These are phyloP conservation scores for Microlaimidae sp. DNA, from an alignment of 2,888 invertebrate species.

Conservation along the genomic window DNA sequence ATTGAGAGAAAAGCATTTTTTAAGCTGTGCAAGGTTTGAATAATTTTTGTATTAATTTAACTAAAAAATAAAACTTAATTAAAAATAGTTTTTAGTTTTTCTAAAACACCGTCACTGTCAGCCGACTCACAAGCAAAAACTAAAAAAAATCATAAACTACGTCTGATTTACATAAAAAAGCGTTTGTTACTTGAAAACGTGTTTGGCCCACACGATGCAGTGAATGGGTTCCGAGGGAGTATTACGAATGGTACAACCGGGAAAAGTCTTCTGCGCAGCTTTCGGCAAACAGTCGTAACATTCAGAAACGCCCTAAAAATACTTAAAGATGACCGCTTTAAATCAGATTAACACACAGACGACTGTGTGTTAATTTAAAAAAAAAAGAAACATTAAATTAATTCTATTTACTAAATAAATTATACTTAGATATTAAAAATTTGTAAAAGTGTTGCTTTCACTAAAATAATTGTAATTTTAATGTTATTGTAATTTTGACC, in stretches of 20 bases:
- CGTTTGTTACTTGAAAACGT: slow-evolving; percentile 75
- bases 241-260: slow-evolving; percentile 95
- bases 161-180: background rate
- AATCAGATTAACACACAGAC: too few species aligned
- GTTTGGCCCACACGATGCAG: slow-evolving; percentile 98
- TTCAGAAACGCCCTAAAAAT: slow-evolving; percentile 61
- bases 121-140: background rate
- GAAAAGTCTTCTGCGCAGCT: slow-evolving; percentile 73
- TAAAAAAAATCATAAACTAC: background rate
- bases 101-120: background rate
- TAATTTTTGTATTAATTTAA: too few species aligned
- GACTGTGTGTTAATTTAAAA: background rate
- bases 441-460: too few species aligned
- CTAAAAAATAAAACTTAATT: too few species aligned
- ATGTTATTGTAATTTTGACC: too few species aligned
- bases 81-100: too few species aligned
- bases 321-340: too few species aligned
- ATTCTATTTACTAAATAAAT: too few species aligned
- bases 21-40: too few species aligned
- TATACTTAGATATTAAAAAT: too few species aligned
- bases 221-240: slow-evolving; percentile 98
- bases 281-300: slow-evolving; percentile 94
- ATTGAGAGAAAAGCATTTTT: too few species aligned
- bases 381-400: background rate
- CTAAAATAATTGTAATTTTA: too few species aligned